Base-by-base conservation (phyloP, 1,140 invertebrate genomes). In the Dinoponera quadriceps region DNA sequence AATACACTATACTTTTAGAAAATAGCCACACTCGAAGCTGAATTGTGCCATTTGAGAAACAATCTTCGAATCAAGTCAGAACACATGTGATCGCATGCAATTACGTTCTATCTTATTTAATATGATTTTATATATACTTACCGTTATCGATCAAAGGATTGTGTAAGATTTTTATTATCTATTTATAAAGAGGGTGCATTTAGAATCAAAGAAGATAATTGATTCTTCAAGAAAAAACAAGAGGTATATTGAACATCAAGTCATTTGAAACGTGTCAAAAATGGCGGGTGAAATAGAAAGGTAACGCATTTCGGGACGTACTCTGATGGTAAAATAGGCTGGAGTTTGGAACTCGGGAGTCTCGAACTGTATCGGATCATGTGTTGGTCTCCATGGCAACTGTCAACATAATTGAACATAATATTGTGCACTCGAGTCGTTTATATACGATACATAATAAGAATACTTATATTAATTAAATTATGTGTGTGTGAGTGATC, bases 21-120 rank as follows among this genome's bases (percentile, higher is more conserved):
- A 82, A 87, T 89, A 82, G 29, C 33, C 27, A 29, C 13, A 51
- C 54, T 87, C 55, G 88, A 89, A 78, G 59, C 68, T 27, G 63
- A 85, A 72, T 25, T 89, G 27, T 73, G 55, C 14, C 60, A 78
- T 20, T 73, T 80, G 38, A 85, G 60, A 51, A 89, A 71, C 1
- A 80, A n/a, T 29, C 38, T 72, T 51, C 25, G 18, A 77, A 1
- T 14, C 18, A 38, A 66, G 1, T 3, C 51, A 74, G 25, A n/a
- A 60, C 51, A 59, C 18, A 14, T 27, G 3, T 54, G 13, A 69
- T 14, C 9, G 25, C 16, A 11, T 68, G 44, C n/a, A 18, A 78
- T 13, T 16, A 44, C 20, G 66, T 38, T 63, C 18, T 81, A 48
- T 38, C 16, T 62, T 66, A 81, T 81, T 25, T 55, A 54, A 38